Evolutionary conservation across 2,888 invertebrate species (phyloP), one percentile per base, ranked within the genome.

Genomic region (Chirona hameri): DNA sequence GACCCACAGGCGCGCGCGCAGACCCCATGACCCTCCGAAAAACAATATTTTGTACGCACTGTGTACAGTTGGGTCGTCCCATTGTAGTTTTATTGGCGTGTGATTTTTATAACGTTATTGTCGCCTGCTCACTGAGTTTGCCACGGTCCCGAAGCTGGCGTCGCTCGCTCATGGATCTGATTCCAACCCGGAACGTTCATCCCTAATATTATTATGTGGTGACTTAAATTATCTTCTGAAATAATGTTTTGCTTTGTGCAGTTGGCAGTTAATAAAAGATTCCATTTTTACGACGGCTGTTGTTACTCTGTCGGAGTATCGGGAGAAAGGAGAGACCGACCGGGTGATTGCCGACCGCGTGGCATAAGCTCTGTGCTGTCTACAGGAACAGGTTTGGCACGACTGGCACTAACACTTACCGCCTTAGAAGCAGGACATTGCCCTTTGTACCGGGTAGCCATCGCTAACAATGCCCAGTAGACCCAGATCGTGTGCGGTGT

Each of bases 71-170:
- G 76, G 76, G 76, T 76, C 76, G 76, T 76, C 24, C 76, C 76
- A 76, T 76, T 76, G 76, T 76, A 76, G 76, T 76, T 76, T 76
- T 76, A 76, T 76, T 76, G 76, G 76, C 39, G 76, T 76, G 76
- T 76, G 76, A 24, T 76, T 76, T 76, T 76, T 76, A 76, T 76
- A 76, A 46, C 46, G 46, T 76, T 76, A 76, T 76, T 76, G 46
- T 24, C 76, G 46, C 39, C 76, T 24, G 46, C 76, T 76, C 46
- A 76, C 4, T 76, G 21, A 46, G 39, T 76, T 76, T 24, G 46
- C 27, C 46, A 18, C 46, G 21, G 76, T 46, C 76, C 24, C 39
- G 76, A 18, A 7, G 24, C 24, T 39, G 76, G 76, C 76, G 76
- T 46, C 76, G 9, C 39, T 18, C 31, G 39, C 21, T 31, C 76